A percentile compares a stretch with the other conserved stretches of the same genome.
Evolutionary conservation across 2,888 invertebrate genomes (phyloP).

Genomic region (Formica aserva): DNA sequence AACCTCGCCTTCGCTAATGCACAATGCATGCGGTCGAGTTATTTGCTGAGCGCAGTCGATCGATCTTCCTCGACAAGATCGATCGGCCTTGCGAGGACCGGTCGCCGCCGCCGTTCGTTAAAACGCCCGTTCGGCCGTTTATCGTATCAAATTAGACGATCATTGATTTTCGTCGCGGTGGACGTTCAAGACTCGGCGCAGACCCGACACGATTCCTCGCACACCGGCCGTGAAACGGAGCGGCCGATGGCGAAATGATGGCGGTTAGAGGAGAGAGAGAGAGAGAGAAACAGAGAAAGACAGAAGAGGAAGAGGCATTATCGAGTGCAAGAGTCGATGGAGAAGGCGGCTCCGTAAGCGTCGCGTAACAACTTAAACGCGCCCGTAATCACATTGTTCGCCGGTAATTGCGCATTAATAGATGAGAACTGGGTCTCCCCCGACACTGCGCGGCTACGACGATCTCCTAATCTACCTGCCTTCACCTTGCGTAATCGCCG

Average conservation of each 20-base stretch:
- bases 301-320: constrained; percentile 52
- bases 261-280: neutral
- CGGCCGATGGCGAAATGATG: constrained; percentile 54
- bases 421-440: constrained; percentile 82
- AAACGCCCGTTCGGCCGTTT: constrained; percentile 25
- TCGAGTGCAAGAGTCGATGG: constrained; percentile 45
- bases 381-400: constrained; percentile 82
- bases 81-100: constrained; percentile 56
- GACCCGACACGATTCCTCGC: constrained; percentile 18
- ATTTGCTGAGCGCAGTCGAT: constrained; percentile 58
- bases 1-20: constrained; percentile 71
- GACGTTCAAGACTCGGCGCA: constrained; percentile 9
- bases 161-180: constrained; percentile 43
- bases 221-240: constrained; percentile 46
- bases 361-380: constrained; percentile 80
- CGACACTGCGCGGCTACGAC: constrained; percentile 61
- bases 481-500: constrained; percentile 73
- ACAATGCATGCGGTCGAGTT: constrained; percentile 69
- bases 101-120: constrained; percentile 46
- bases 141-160: constrained; percentile 44
- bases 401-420: constrained; percentile 82
- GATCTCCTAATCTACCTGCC: constrained; percentile 65
- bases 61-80: constrained; percentile 70
- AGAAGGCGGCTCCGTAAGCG: constrained; percentile 61
- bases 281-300: neutral